Evolutionary conservation across 2,797 vertebrate genomes (phyloP).

Genomic region (Smutsia gigantea): DNA sequence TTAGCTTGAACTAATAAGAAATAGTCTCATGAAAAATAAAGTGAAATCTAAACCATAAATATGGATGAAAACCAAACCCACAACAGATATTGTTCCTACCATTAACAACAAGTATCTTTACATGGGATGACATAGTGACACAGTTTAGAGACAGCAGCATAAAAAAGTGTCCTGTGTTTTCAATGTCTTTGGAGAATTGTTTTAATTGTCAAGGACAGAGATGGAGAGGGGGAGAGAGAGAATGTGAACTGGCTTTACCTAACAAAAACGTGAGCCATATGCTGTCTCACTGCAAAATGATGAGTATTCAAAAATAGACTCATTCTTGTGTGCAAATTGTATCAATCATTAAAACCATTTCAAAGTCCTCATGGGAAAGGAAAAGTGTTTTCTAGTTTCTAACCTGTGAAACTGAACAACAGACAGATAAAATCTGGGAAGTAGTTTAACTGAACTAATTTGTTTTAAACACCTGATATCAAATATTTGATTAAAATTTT

Average conservation of each 20-base stretch:
- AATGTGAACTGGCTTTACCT: neutral
- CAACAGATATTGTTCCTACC: neutral
- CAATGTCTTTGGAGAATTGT: neutral
- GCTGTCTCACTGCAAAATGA: neutral
- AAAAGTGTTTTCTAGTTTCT: constrained; percentile 43
- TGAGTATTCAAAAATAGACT: neutral
- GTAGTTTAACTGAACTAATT: constrained; percentile 72
- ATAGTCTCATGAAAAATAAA: constrained; percentile 7
- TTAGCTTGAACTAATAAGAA: neutral
- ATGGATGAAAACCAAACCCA: constrained; percentile 7
- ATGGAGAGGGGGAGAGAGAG: neutral
- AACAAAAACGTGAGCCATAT: neutral
- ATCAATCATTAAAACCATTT: constrained; percentile 39
- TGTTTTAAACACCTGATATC: constrained; percentile 66
- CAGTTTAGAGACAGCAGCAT: neutral
- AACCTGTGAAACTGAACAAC: constrained; percentile 65
- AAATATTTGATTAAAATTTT: constrained; percentile 63
- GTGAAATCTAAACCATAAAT: constrained; percentile 35
- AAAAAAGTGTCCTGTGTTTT: neutral
- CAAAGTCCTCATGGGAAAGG: constrained; percentile 47
- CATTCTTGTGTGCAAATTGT: neutral
- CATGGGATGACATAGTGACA: neutral
- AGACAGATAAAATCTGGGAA: constrained; percentile 74
- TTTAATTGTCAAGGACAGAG: neutral
- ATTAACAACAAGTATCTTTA: neutral